Base-by-base conservation (phyloP, 1,140 invertebrate genomes). In the Zaprionus capensis region DNA sequence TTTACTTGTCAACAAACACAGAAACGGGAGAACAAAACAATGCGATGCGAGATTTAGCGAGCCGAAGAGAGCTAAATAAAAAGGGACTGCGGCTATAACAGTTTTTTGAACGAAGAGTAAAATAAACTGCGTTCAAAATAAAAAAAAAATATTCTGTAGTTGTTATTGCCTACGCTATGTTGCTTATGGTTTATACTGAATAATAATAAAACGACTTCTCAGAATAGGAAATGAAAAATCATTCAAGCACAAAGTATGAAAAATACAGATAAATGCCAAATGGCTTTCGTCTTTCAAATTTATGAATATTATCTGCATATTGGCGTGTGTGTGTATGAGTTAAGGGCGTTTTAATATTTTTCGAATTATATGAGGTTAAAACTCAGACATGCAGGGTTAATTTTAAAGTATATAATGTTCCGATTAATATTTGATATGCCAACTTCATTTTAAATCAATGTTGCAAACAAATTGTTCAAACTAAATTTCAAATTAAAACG, bases 221-320 rank as follows among this genome's bases (percentile, higher is more conserved):
- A 63, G 63, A 73, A 78, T 70, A 76, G 71, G 81, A 84, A 87
- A 87, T 88, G 81, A 74, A 82, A 80, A 88, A 88, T 87, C 84
- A 88, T 71, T 87, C 78, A 81, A 84, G 84, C 84, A 87, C 81
- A 87, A 87, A 84, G 71, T 88, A 79, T 81, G 77, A 82, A 84
- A 88, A 87, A 83, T 64, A 87, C 73, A 87, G 73, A 87, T 83
- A 87, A 87, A 87, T 83, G 69, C 77, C 51, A 75, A 83, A 87
- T 88, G 67, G 62, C 71, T 77, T 71, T 78, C 80, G 62, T 55
- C 55, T 58, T 71, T 28, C 22, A 59, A 26, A 79, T 72, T 72
- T 73, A 49, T 68, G 41, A 78, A 38, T 51, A 57, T 53, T 62
- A 53, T 56, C 36, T 49, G 31, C 34, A 59, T 15, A 5, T 26